Conservation (phyloP, 2,888 invertebrate species). For the Furcula furcula region DNA sequence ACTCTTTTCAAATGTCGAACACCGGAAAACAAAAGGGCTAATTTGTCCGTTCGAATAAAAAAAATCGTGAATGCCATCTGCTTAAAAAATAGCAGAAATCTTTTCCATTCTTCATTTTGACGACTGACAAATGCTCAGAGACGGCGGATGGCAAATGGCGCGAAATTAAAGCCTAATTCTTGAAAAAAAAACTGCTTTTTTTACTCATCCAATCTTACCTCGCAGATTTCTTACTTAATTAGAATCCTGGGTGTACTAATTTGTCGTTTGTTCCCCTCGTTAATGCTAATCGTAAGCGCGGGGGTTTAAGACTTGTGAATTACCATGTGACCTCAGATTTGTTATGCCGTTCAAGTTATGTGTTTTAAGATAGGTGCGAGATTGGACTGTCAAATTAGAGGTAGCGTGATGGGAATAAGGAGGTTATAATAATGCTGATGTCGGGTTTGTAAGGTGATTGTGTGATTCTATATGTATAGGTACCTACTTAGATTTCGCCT, state of each 20-base stretch:
- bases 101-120: conserved; percentile 37
- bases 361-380: not conserved
- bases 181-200: conserved; percentile 17
- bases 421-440: too few relatives aligned
- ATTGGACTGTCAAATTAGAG: not conserved
- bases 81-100: conserved; percentile 36
- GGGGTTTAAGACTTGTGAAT: conserved; percentile 31
- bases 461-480: too few relatives aligned
- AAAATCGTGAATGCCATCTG: conserved; percentile 28
- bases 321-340: conserved; percentile 27
- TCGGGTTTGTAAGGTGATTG: too few relatives aligned
- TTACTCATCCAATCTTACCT: conserved; percentile 4
- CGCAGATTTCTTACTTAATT: conserved; percentile 33
- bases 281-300: conserved; percentile 32
- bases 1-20: conserved; percentile 41
- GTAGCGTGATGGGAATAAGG: too few relatives aligned
- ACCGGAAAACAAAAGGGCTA: conserved; percentile 47
- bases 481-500: too few relatives aligned
- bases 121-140: conserved; percentile 43
- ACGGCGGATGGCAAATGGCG: conserved; percentile 35
- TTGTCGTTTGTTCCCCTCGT: conserved; percentile 33
- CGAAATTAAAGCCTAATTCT: conserved; percentile 48
- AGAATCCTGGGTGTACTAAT: conserved; percentile 26
- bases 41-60: conserved; percentile 48
- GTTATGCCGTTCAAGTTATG: conserved; percentile 28